phyloP scores from a whole-genome alignment of 2,888 invertebrate genomes.

The Trissolcus japonicus region DNA sequence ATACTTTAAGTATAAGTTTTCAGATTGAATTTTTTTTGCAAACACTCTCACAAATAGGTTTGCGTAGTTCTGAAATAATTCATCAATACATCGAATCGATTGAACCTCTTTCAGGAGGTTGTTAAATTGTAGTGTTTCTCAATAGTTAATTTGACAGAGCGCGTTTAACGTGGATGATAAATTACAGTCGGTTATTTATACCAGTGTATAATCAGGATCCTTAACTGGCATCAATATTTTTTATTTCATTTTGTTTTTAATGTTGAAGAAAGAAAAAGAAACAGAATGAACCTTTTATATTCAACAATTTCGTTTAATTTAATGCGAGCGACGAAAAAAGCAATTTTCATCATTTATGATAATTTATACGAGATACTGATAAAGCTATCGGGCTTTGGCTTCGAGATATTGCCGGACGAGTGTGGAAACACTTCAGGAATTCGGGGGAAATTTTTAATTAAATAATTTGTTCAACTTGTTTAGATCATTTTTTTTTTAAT shows the following conservation, averaged over 20 bases:
- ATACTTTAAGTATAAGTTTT: no score
- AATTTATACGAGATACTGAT: conserved; percentile 42
- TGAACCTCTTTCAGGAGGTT: neutral
- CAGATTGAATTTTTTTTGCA: no score
- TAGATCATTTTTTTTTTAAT: no score
- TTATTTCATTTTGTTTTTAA: neutral
- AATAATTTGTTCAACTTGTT: conserved; percentile 11
- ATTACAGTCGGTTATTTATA: conserved; percentile 5
- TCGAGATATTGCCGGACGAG: conserved; percentile 27
- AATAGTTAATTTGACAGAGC: conserved; percentile 1
- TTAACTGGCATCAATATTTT: neutral
- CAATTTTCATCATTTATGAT: conserved; percentile 44
- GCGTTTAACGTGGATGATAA: neutral
- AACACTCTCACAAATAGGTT: no score
- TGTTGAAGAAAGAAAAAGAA: conserved; percentile 1
- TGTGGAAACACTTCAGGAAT: conserved; percentile 30
- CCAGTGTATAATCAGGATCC: conserved; percentile 1
- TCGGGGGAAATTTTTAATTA: conserved; percentile 17
- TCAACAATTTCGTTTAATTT: conserved; percentile 14
- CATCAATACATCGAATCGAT: no score
- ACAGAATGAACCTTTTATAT: neutral
- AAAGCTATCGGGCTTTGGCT: conserved; percentile 42
- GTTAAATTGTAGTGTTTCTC: conserved; percentile 1
- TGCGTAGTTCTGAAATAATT: no score
- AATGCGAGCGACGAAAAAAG: conserved; percentile 20